Evolutionary conservation across 2,113 vertebrate genomes (phyloP).

Genomic region (Limanda limanda): DNA sequence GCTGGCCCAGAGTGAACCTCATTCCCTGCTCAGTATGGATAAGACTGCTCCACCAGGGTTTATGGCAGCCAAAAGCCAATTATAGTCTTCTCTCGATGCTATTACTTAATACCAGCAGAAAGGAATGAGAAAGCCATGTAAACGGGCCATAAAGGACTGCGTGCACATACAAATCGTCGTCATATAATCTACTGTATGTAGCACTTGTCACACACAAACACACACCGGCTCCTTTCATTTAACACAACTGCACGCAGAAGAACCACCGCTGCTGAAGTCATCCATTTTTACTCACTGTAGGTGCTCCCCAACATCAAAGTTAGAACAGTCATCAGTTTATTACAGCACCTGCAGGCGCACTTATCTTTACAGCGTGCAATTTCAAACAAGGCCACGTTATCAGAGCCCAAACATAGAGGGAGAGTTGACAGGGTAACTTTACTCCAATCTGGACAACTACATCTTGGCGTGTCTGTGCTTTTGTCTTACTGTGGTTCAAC

Average conservation of each 20-base stretch:
- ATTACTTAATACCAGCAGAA: conserved; percentile 64
- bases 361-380: conserved; percentile 74
- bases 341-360: conserved; percentile 73
- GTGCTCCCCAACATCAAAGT: conserved; percentile 64
- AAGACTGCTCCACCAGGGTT: conserved; percentile 61
- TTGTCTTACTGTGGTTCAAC: conserved; percentile 32
- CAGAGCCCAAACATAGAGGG: conserved; percentile 43
- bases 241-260: conserved; percentile 21
- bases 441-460: conserved; percentile 34
- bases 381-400: conserved; percentile 59
- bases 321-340: conserved; percentile 74
- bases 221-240: conserved; percentile 24
- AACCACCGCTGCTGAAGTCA: conserved; percentile 61
- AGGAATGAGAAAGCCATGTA: conserved; percentile 33
- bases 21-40: conserved; percentile 70
- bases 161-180: conserved; percentile 9
- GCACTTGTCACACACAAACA: conserved; percentile 14
- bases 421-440: conserved; percentile 40
- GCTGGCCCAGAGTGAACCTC: conserved; percentile 68
- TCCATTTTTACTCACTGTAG: conserved; percentile 52
- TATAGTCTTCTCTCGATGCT: conserved; percentile 59
- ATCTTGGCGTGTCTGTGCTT: conserved; percentile 6
- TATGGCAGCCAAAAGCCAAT: conserved; percentile 74
- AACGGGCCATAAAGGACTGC: conserved; percentile 34
- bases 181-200: conserved; percentile 16